Evolutionary conservation across 2,797 vertebrate genomes (phyloP).

Genomic region (Ptychobarbus kaznakovi): DNA sequence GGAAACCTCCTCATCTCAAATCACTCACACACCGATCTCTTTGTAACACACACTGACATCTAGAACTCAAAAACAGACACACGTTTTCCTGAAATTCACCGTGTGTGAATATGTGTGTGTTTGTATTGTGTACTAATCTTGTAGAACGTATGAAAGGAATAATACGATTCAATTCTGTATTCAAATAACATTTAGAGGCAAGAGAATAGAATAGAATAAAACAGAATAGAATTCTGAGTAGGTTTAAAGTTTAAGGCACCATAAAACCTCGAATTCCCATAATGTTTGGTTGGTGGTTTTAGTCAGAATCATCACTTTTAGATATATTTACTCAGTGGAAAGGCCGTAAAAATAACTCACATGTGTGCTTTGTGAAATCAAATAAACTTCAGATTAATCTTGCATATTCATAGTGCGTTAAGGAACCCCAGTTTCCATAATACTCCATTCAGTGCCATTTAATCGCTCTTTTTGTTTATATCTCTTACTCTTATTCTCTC

Average conservation of each 20-base stretch:
- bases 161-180: not conserved
- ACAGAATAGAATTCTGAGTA: not conserved
- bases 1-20: conserved; percentile 61
- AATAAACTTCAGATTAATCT: not conserved
- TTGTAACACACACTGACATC: not conserved
- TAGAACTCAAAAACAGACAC: not conserved
- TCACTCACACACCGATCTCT: conserved; percentile 41
- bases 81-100: not conserved
- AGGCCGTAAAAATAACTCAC: not conserved
- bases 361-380: not conserved
- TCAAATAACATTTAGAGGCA: not conserved
- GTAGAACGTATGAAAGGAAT: not conserved
- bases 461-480: not conserved
- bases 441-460: conserved; percentile 1
- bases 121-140: conserved; percentile 41
- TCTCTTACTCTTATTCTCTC: not conserved
- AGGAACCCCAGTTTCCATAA: not conserved
- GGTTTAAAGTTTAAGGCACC: not conserved
- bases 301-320: not conserved
- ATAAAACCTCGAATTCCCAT: not conserved
- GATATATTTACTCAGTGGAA: not conserved
- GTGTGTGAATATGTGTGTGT: conserved; percentile 24
- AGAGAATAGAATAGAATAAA: not conserved
- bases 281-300: not conserved
- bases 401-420: not conserved